Evolutionary conservation across 2,797 vertebrate species (phyloP).

Genomic region (Sus cebifrons): DNA sequence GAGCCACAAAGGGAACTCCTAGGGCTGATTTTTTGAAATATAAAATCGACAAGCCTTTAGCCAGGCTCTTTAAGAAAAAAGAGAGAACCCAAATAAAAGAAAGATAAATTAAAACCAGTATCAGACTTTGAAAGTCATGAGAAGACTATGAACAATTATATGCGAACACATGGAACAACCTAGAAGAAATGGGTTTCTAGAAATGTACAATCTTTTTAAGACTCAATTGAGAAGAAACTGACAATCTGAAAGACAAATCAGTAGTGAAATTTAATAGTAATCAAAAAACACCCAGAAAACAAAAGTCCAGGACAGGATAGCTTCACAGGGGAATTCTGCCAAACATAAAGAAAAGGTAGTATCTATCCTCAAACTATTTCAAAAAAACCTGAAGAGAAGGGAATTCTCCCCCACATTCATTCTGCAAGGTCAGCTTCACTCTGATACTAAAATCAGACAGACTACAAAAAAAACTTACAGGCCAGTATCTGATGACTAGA

Average conservation of each 20-base stretch:
- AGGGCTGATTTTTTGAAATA: too few relatives aligned
- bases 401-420: background rate
- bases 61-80: background rate
- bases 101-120: background rate
- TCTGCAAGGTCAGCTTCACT: too few relatives aligned
- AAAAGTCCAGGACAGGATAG: background rate
- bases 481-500: too few relatives aligned
- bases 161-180: background rate
- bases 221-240: background rate
- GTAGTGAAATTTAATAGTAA: background rate
- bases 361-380: background rate
- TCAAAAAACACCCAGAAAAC: background rate
- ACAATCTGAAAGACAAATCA: background rate
- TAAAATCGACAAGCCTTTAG: too few relatives aligned
- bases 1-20: too few relatives aligned
- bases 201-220: background rate
- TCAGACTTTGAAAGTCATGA: background rate
- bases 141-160: background rate
- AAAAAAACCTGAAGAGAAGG: background rate
- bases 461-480: too few relatives aligned
- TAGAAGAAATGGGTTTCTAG: background rate
- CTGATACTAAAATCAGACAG: too few relatives aligned
- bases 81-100: background rate
- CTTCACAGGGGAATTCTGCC: background rate
- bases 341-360: background rate